These are phyloP conservation scores for Nephrotoma appendiculata DNA, from an alignment of 2,888 invertebrate genomes.

Conservation along the genomic window DNA sequence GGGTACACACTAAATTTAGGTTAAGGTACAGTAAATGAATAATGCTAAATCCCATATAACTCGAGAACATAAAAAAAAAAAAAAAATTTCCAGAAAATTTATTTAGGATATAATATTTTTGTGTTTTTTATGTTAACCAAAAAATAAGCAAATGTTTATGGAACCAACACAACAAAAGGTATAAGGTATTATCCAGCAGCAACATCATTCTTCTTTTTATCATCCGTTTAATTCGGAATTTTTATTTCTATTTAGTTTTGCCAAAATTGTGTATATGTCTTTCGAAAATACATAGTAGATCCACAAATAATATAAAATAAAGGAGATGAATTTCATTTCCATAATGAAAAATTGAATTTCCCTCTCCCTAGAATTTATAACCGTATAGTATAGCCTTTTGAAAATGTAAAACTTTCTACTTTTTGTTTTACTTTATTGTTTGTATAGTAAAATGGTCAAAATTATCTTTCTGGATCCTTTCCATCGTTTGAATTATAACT, in stretches of 20 bases:
- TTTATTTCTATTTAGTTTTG: not conserved
- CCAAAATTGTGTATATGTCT: not conserved
- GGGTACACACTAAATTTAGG: not conserved
- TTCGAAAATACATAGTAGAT: not conserved
- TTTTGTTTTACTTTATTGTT: not conserved
- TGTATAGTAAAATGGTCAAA: not conserved
- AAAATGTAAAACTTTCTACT: not conserved
- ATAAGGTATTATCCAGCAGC: not conserved
- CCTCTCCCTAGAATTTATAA: not conserved
- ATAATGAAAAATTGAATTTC: not conserved
- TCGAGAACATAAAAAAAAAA: not conserved
- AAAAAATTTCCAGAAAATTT: not conserved
- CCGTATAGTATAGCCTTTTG: not conserved
- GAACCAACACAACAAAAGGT: not conserved
- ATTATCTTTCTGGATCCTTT: not conserved
- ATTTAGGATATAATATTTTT: not conserved
- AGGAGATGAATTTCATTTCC: not conserved
- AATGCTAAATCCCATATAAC: not conserved
- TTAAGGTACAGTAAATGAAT: not conserved
- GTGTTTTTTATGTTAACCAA: not conserved
- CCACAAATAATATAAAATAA: not conserved
- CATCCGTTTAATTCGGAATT: not conserved
- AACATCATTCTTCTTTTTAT: not conserved
- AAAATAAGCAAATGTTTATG: not conserved
- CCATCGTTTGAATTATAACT: not conserved